These are phyloP conservation scores for Uropetala carovei DNA, from an alignment of 2,888 invertebrate genomes.

Conservation along the genomic window DNA sequence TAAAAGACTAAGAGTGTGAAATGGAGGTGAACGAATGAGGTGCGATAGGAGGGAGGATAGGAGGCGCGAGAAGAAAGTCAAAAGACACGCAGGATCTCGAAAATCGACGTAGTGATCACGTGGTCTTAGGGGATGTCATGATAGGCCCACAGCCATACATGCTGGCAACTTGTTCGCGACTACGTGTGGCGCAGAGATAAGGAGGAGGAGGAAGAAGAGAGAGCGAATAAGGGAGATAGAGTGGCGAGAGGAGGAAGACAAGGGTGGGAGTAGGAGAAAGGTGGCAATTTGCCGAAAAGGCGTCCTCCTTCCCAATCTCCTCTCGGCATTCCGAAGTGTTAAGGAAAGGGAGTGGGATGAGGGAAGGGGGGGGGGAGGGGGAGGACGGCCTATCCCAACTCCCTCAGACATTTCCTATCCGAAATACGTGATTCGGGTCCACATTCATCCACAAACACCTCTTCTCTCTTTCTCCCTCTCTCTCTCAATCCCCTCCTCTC, in stretches of 20 bases:
- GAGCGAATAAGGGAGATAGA: not conserved
- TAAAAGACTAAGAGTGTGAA: not conserved
- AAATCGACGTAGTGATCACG: conserved; percentile 10
- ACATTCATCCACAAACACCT: conserved; percentile 26
- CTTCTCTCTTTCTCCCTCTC: not conserved
- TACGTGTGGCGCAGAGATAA: conserved; percentile 8
- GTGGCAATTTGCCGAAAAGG: conserved; percentile 30
- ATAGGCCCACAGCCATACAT: not conserved
- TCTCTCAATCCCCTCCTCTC: not conserved
- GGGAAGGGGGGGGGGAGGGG: too few relatives aligned
- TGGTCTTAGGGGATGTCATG: conserved; percentile 12
- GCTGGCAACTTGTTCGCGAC: not conserved
- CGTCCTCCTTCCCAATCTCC: not conserved
- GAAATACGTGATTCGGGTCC: conserved; percentile 21
- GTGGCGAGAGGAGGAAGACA: not conserved
- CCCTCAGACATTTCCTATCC: conserved; percentile 30
- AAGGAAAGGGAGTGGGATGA: not conserved
- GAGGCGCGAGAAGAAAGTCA: not conserved
- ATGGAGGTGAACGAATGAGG: too few relatives aligned
- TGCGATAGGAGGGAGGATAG: not conserved
- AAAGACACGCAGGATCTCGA: not conserved
- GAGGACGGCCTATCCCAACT: not conserved
- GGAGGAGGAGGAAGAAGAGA: not conserved
- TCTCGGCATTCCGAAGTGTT: not conserved
- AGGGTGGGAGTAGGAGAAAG: not conserved